A percentile compares a stretch with the other conserved stretches of the same genome.
Evolutionary conservation across 2,113 vertebrate species (phyloP).

Genomic region (Protomyctophum bolini): DNA sequence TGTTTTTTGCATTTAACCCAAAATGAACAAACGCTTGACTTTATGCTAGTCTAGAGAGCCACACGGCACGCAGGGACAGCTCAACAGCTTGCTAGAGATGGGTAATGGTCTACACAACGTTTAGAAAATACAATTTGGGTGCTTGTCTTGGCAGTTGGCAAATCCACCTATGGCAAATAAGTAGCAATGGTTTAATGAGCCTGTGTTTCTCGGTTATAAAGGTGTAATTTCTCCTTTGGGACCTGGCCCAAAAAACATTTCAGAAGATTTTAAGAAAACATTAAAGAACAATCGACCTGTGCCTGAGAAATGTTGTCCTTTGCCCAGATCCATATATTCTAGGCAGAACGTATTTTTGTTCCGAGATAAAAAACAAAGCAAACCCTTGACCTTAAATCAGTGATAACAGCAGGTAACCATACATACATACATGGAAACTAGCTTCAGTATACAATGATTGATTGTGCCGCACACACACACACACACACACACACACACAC

Average conservation of each 20-base stretch:
- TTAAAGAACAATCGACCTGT: no score
- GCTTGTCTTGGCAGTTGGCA: no score
- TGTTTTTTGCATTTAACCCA: no score
- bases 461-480: background rate
- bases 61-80: no score
- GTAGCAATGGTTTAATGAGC: background rate
- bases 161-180: no score
- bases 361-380: constrained; percentile 16
- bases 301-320: no score
- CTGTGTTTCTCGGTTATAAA: constrained; percentile 1
- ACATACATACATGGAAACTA: background rate
- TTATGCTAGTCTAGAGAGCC: no score
- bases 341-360: background rate
- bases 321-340: no score
- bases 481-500: background rate
- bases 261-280: background rate
- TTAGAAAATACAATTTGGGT: no score
- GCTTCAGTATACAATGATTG: background rate
- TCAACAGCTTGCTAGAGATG: no score
- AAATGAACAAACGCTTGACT: no score
- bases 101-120: no score
- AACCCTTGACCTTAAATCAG: constrained; percentile 25
- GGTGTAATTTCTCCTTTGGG: background rate
- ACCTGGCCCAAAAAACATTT: background rate
- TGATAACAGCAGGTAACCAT: constrained; percentile 33